Conservation (phyloP, 1,140 invertebrate species). For the Bursaphelenchus mucronatus region DNA sequence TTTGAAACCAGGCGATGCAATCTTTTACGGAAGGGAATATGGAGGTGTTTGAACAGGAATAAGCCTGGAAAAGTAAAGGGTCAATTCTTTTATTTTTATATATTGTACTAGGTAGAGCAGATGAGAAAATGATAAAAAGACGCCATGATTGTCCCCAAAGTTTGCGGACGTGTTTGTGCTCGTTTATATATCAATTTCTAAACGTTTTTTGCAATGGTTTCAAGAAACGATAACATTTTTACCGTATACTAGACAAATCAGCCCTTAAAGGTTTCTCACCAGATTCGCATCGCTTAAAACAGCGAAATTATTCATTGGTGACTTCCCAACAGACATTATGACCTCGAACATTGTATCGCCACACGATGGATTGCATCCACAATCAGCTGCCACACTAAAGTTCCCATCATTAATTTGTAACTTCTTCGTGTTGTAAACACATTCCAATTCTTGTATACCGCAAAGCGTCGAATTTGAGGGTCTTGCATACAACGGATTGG, state of each 20-base stretch:
- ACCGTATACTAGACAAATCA: too few species aligned
- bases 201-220: too few species aligned
- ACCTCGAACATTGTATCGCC: not conserved
- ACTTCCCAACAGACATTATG: slow-evolving; percentile 17
- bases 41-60: too few species aligned
- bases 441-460: too few species aligned
- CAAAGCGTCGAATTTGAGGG: too few species aligned
- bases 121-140: not conserved
- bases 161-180: slow-evolving; percentile 16
- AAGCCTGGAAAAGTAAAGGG: too few species aligned
- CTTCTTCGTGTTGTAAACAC: too few species aligned
- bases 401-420: too few species aligned
- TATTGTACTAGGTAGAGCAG: too few species aligned
- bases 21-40: not conserved
- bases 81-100: too few species aligned
- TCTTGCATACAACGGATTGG: slow-evolving; percentile 18
- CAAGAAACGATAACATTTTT: too few species aligned
- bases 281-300: too few species aligned
- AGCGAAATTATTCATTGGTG: slow-evolving; percentile 21
- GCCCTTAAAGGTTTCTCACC: not conserved
- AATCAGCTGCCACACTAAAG: slow-evolving; percentile 1
- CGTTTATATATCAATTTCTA: not conserved
- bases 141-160: slow-evolving; percentile 29
- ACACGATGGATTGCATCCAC: slow-evolving; percentile 26
- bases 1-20: slow-evolving; percentile 29